Base-by-base conservation (phyloP, 2,888 invertebrate species). In the Drosophila nr. medialis region DNA sequence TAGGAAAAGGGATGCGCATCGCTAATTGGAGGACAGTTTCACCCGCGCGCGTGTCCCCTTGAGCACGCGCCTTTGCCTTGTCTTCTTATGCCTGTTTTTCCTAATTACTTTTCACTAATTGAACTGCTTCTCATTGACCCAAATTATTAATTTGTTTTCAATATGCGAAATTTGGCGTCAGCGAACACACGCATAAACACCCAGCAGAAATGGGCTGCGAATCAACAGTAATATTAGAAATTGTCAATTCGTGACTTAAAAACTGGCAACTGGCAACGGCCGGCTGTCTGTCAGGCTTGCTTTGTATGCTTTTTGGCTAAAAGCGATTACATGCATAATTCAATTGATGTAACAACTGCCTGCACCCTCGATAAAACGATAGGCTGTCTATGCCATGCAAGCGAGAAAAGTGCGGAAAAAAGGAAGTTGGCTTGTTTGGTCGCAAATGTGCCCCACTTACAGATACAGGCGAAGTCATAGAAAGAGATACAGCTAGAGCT, bases 301-400 rank as follows among this genome's bases (percentile, higher is more conserved):
- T 38, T 62, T 69, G 56, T 65, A 61, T 58, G 38, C 51, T 48
- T 62, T 65, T 61, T 67, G 67, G 71, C 63, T 73, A 72, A 86
- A 64, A 83, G 83, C 83, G 81, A 89, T 86, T 83, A 81, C 83
- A 83, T 83, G 77, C 87, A 83, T 83, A 87, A 87, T 87, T 87
- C 81, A 87, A 83, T 87, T 83, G 85, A 75, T 81, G 81, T 81
- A 77, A 77, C 83, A 83, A 81, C 62, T 71, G 78, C 13, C 30
- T 29, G 27, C 30, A 8, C 15, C 68, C 49, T 5, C 13, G 36
- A 64, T 27, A 21, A 21, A 18, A 8, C 24, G 36, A 38, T 18
- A 21, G 30, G 51, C 51, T 63, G 51, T 30, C 64, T 36, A 21
- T 30, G 34, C 6, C 40, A n/a, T n/a, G 42, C 36, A 51, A 3